Base-by-base conservation (phyloP, 2,113 vertebrate species). In the Leptobrachium leishanense region DNA sequence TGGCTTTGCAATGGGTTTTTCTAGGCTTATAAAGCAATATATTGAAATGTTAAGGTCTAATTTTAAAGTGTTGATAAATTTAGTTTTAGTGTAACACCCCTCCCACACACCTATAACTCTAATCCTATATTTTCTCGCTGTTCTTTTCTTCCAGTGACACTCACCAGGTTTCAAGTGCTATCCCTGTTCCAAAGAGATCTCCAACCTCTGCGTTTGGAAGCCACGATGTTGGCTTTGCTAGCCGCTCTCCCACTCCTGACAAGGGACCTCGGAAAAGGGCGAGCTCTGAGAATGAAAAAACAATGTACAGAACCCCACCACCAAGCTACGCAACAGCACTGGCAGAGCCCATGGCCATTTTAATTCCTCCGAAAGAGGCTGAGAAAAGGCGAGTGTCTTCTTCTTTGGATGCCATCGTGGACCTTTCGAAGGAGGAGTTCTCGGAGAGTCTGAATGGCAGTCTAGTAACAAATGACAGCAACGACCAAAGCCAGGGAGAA, bases 121-220 rank as follows among this genome's bases (percentile, higher is more conserved):
- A 50, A 50, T 50, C 46, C 46, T 50, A 50, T 8, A 2, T 43
- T 62, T 31, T 40, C 2, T 72, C 1, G 75, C 82, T 85, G 83
- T 82, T 87, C 43, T 76, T 85, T 82, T 75, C 82, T 81, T 63
- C 20, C 79, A 99, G 98, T 0, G 97, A 98, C 84, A 91, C 92
- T 55, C 92, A 93, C 85, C 94, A 97, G 9, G 91, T 92, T 68
- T 98, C 98, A 69, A 96, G 90, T 68, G 93, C 97, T 43, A 97
- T 98, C 86, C 95, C 95, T 0, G 96, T 97, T 82, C 95, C 98
- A 63, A 85, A 91, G 87, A 96, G 95, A 88, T 87, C 90, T 53
- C 94, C 95, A 81, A 91, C 92, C 73, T 88, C 92, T 0, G 84
- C 91, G 15, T 93, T 94, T 0, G 87, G 88, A n/a, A 85, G 89